phyloP scores from a whole-genome alignment of 2,113 vertebrate species.

The Phrynosoma blainvillii region DNA sequence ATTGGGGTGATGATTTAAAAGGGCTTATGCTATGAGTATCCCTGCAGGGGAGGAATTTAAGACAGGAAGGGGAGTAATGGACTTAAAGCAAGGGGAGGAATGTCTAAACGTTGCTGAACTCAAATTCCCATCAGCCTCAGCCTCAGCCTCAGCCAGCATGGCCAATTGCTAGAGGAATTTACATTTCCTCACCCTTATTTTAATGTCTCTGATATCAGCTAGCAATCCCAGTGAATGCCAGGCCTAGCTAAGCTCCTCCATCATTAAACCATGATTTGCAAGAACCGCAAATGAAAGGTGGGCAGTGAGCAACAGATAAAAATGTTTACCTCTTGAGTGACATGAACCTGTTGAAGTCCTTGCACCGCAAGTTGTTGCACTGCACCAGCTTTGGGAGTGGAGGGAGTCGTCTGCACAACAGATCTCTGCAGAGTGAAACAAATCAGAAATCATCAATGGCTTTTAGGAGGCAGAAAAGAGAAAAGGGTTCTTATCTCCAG shows the following conservation, averaged over 20 bases:
- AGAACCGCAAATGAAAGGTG: not conserved
- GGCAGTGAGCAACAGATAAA: not conserved
- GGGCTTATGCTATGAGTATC: not conserved
- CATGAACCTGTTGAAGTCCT: constrained; percentile 85
- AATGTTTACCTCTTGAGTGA: constrained; percentile 82
- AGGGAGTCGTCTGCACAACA: constrained; percentile 84
- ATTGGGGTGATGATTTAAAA: not conserved
- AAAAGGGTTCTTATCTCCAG: not conserved
- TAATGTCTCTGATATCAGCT: not conserved
- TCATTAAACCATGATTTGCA: not conserved
- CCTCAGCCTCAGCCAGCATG: not conserved
- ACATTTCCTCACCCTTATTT: not conserved
- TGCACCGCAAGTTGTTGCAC: constrained; percentile 81
- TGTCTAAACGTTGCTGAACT: not conserved
- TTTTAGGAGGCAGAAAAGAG: not conserved
- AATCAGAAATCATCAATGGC: not conserved
- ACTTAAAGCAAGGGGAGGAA: not conserved
- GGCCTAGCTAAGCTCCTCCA: not conserved
- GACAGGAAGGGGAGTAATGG: not conserved
- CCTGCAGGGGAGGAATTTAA: not conserved
- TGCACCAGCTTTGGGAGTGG: constrained; percentile 84
- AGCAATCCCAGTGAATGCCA: not conserved
- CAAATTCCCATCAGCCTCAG: too few species aligned
- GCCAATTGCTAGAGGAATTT: not conserved
- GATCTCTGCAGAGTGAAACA: constrained; percentile 80